Conservation (phyloP, 1,140 invertebrate genomes). For the Harpegnathos saltator region DNA sequence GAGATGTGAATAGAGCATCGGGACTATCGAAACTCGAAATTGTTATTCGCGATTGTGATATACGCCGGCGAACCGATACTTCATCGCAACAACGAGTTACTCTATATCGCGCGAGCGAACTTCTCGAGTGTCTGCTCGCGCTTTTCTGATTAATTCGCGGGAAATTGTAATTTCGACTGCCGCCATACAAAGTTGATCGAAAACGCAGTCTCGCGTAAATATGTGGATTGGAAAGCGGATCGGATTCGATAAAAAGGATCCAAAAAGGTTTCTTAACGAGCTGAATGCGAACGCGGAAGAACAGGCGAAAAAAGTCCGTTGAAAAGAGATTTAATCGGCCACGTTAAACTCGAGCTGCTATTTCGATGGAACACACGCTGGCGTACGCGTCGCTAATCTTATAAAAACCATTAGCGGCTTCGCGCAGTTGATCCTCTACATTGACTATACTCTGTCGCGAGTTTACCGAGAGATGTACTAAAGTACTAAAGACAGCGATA, state of each 20-base stretch:
- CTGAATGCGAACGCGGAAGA: conserved; percentile 23
- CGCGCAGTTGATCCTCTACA: conserved; percentile 20
- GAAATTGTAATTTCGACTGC: conserved; percentile 47
- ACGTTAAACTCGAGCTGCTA: conserved; percentile 45
- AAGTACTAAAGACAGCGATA: neutral
- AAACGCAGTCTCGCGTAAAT: conserved; percentile 45
- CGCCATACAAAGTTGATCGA: conserved; percentile 50
- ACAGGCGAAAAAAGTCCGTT: conserved; percentile 43
- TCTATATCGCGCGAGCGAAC: conserved; percentile 6
- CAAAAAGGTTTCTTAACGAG: conserved; percentile 60
- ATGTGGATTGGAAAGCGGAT: conserved; percentile 28
- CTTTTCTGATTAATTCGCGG: conserved; percentile 40
- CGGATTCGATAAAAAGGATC: conserved; percentile 28
- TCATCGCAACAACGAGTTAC: conserved; percentile 15
- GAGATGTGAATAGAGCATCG: conserved; percentile 24
- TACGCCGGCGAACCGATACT: conserved; percentile 13
- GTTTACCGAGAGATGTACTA: neutral
- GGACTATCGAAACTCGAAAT: conserved; percentile 51
- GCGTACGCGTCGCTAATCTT: conserved; percentile 7
- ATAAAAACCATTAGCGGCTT: conserved; percentile 14
- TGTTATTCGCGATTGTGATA: conserved; percentile 54
- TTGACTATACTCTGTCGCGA: conserved; percentile 21
- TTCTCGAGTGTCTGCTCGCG: conserved; percentile 24
- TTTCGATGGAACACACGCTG: conserved; percentile 23
- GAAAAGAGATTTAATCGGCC: conserved; percentile 53